Evolutionary conservation across 2,797 vertebrate genomes (phyloP), one percentile per base, ranked within the genome.

Genomic region (Naso thynnoides): DNA sequence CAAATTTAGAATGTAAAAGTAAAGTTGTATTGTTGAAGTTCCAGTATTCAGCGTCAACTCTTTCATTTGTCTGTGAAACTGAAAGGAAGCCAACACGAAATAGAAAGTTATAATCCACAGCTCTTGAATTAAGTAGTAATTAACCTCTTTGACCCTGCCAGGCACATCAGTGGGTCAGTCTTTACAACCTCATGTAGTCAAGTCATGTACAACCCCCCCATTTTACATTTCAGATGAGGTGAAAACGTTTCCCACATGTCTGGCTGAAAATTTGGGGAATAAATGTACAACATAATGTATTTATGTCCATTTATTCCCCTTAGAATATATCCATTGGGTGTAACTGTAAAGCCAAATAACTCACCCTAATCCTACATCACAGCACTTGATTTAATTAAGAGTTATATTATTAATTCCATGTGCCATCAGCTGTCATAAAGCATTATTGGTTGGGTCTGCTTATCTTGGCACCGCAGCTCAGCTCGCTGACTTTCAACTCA

Each of bases 131-230:
- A 77, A 80, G 75, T 18, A 67, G 56, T 62, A 68, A 84, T 76
- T 81, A 87, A 83, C 84, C 65, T 79, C 19, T 57, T 8, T 33
- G 79, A 88, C 62, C 48, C 41, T 29, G 6, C 10, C 41, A 27
- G 72, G n/a, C 24, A 11, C 29, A 53, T 52, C 33, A 33, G 21
- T 14, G 24, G 39, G 52, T 48, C 64, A 10, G 1, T 58, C 33
- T 65, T 26, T 59, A 21, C 6, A n/a, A 36, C 31, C 23, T 27
- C 0, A 6, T 21, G 47, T 38, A 9, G 36, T 27, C 3, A 18
- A 49, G 42, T 8, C 2, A 2, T 11, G 10, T 44, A 58, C 31
- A 33, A 31, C 9, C 2, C 6, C 9, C 3, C 10, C 29, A 19
- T 53, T n/a, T n/a, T 19, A 24, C 16, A 27, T 48, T 42, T 6